Conservation (phyloP, 2,797 vertebrate genomes). For the Enoplosus armatus region DNA sequence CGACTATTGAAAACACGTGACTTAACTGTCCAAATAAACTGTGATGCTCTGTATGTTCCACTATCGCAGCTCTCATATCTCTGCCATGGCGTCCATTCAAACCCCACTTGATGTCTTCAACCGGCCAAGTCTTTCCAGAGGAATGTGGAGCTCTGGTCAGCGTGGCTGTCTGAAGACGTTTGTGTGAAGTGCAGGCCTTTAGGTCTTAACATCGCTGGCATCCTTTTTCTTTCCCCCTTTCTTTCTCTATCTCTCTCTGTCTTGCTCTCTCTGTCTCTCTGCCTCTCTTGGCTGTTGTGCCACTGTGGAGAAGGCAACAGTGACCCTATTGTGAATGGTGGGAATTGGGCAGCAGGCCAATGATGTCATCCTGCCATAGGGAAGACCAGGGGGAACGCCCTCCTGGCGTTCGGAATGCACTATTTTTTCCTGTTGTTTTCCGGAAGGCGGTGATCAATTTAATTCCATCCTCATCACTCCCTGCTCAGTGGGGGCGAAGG, state of each 20-base stretch:
- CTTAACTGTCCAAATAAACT: slow-evolving; percentile 64
- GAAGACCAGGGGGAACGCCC: slow-evolving; percentile 79
- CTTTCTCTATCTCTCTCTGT: slow-evolving; percentile 30
- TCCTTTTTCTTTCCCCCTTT: slow-evolving; percentile 34
- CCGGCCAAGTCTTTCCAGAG: slow-evolving; percentile 42
- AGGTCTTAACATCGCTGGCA: slow-evolving; percentile 60
- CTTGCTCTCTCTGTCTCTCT: slow-evolving; percentile 49
- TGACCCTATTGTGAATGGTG: slow-evolving; percentile 82
- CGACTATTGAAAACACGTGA: slow-evolving; percentile 65
- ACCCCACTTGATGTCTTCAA: slow-evolving; percentile 46
- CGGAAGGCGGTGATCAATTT: slow-evolving; percentile 80
- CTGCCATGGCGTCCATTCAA: slow-evolving; percentile 56
- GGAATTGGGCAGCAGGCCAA: slow-evolving; percentile 82
- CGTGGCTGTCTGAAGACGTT: slow-evolving; percentile 48
- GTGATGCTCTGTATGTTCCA: slow-evolving; percentile 52
- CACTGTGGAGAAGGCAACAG: slow-evolving; percentile 79
- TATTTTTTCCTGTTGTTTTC: slow-evolving; percentile 80
- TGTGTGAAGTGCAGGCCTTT: slow-evolving; percentile 52
- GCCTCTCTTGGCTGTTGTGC: slow-evolving; percentile 69
- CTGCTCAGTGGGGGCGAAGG: slow-evolving; percentile 35
- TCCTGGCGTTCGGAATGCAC: slow-evolving; percentile 80
- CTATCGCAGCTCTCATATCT: slow-evolving; percentile 46
- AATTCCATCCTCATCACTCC: slow-evolving; percentile 78
- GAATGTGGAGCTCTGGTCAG: slow-evolving; percentile 57
- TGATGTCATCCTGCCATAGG: slow-evolving; percentile 84